Base-by-base conservation (phyloP, 2,797 vertebrate species). In the Euthynnus affinis region DNA sequence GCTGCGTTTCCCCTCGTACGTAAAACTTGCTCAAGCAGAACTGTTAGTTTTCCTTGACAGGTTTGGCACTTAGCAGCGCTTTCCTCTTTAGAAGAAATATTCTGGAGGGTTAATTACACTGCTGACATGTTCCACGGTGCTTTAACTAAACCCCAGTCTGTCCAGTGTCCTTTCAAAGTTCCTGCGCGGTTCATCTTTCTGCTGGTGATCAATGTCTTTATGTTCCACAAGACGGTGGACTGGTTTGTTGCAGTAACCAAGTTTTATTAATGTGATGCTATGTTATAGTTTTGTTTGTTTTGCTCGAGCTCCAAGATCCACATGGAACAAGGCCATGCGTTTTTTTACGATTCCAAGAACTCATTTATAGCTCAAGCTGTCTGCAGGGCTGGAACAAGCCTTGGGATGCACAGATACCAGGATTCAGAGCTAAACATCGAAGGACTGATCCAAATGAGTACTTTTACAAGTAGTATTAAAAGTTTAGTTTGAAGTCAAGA, bases 261-360 rank as follows among this genome's bases (percentile, higher is more conserved):
- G 23, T 82, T 85, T 91, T 86, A 89, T 81, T 76, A 72, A 83
- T 44, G 63, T 60, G 66, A 83, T 82, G 70, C 51, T 46, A 17
- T 73, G 69, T 88, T 90, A 85, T 87, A 89, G 84, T 89, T 83
- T 70, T 88, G 84, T 91, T 92, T 90, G 84, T 91, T 91, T 89
- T 90, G 88, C 77, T 85, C 71, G 32, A 20, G 68, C 68, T 89
- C 86, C 87, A 88, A 87, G 61, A 89, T 81, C 79, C 62, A 85
- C 78, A 82, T 78, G 84, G 83, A 91, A 46, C 37, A 4, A 32
- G 51, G 75, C 80, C 81, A 80, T 60, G 67, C 3, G 6, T 51
- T 82, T 86, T 78, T 83, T 77, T 32, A 91, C 23, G 46, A 84
- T 78, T 88, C 85, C 87, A 90, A 82, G 80, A 88, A 81, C 57